Evolutionary conservation across 2,888 invertebrate species (phyloP).

Genomic region (Caenorhabditis wallacei): DNA sequence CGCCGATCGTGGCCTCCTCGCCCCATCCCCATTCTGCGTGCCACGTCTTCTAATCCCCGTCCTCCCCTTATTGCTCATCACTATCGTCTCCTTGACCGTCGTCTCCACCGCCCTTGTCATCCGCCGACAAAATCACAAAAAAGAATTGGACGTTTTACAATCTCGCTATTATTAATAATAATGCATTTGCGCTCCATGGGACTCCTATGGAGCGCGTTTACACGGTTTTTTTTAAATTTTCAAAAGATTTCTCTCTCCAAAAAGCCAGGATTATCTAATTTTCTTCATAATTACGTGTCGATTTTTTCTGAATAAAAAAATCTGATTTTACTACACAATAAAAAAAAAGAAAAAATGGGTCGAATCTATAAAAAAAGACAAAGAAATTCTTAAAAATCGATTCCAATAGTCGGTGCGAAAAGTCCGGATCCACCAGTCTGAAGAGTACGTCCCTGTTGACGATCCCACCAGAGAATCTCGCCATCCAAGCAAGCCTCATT

Average conservation of each 20-base stretch:
- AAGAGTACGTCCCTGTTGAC: constrained; percentile 77
- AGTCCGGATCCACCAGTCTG: constrained; percentile 78
- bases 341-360: constrained; percentile 10
- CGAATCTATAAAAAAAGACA: constrained; percentile 11
- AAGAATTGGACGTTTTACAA: constrained; percentile 56
- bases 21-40: constrained; percentile 64
- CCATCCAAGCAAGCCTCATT: constrained; percentile 80
- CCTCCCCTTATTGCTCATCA: constrained; percentile 70
- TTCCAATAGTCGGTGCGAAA: constrained; percentile 78
- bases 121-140: constrained; percentile 59
- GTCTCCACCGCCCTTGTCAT: constrained; percentile 68
- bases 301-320: neutral
- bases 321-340: constrained; percentile 14
- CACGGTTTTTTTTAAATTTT: constrained; percentile 34
- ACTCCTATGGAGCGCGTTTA: too few species aligned
- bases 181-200: too few species aligned
- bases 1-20: constrained; percentile 70
- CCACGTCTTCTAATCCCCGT: constrained; percentile 69
- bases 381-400: constrained; percentile 74
- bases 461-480: constrained; percentile 83
- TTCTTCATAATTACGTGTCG: constrained; percentile 9
- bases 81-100: constrained; percentile 70
- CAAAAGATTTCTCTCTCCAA: neutral
- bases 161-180: constrained; percentile 43
- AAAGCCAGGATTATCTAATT: constrained; percentile 39